Percentiles rank a stretch among this genome's conserved stretches.
phyloP scores from a whole-genome alignment of 2,888 invertebrate species.

The Heliconius ismenius region DNA sequence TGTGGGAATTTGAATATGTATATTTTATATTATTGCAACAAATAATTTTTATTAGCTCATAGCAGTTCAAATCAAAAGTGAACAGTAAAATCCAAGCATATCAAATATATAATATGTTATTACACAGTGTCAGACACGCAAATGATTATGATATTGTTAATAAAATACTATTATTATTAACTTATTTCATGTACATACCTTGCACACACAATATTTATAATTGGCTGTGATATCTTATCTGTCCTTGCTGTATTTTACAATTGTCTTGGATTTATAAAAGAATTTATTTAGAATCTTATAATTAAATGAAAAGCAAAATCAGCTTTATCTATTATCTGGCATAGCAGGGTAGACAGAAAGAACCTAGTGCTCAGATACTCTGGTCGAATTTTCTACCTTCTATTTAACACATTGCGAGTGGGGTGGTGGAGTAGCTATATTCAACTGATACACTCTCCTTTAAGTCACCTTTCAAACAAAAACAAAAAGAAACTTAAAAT shows the following conservation, averaged over 20 bases:
- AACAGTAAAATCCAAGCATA: too few relatives aligned
- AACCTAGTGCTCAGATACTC: neutral
- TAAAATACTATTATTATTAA: neutral
- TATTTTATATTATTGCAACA: neutral
- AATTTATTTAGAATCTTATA: slow-evolving; percentile 3
- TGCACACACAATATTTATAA: neutral
- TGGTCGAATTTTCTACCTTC: too few relatives aligned
- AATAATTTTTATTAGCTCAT: neutral
- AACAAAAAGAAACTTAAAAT: too few relatives aligned
- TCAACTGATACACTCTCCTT: too few relatives aligned
- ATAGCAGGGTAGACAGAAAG: neutral
- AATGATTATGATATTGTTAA: too few relatives aligned
- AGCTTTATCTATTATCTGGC: neutral
- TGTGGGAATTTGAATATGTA: neutral
- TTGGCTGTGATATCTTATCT: neutral
- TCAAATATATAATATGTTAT: too few relatives aligned
- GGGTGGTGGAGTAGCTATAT: too few relatives aligned
- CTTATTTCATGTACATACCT: neutral
- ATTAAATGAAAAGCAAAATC: neutral
- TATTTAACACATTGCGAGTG: too few relatives aligned
- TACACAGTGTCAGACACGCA: too few relatives aligned
- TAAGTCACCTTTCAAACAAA: too few relatives aligned
- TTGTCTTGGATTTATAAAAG: neutral
- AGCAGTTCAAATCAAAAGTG: neutral
- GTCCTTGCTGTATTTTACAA: neutral